A percentile compares a stretch with the other conserved stretches of the same genome.
Evolutionary conservation across 2,797 vertebrate genomes (phyloP).

Genomic region (Paedocypris micromegethes): DNA sequence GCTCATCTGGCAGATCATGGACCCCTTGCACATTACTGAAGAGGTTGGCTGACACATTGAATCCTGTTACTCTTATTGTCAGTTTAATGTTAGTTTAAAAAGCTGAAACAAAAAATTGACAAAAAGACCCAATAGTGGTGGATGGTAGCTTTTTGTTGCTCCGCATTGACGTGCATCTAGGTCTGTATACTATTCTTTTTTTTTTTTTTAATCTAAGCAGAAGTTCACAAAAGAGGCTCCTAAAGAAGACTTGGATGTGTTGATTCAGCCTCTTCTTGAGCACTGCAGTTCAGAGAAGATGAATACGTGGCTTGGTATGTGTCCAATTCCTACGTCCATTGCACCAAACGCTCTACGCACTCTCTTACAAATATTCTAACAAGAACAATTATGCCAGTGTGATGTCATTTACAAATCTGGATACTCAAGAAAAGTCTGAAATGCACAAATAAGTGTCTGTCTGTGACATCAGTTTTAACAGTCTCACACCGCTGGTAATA

Average conservation of each 20-base stretch:
- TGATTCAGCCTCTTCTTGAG: constrained; percentile 87
- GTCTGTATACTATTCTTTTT: constrained; percentile 16
- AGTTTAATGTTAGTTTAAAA: constrained; percentile 10
- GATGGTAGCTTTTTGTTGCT: constrained; percentile 15
- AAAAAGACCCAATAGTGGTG: constrained; percentile 27
- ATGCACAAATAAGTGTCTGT: too few species aligned
- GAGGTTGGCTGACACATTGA: constrained; percentile 70
- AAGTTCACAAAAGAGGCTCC: constrained; percentile 89
- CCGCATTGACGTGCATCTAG: constrained; percentile 26
- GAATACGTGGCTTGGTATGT: constrained; percentile 90
- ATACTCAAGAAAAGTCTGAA: too few species aligned
- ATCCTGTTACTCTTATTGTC: constrained; percentile 36
- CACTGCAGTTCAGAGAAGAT: constrained; percentile 94
- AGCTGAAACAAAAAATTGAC: background rate
- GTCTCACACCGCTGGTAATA: too few species aligned
- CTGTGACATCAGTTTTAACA: too few species aligned
- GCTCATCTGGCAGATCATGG: constrained; percentile 89
- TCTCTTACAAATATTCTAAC: too few species aligned
- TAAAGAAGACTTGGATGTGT: constrained; percentile 85
- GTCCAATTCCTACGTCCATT: background rate
- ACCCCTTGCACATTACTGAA: constrained; percentile 83
- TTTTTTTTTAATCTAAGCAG: constrained; percentile 55
- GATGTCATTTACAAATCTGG: too few species aligned
- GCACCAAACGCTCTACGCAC: constrained; percentile 5
- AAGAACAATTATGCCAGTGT: too few species aligned